A percentile compares a stretch with the other conserved stretches of the same genome.
Conservation (phyloP, 2,113 vertebrate genomes). For the Eupsittula cactorum region DNA sequence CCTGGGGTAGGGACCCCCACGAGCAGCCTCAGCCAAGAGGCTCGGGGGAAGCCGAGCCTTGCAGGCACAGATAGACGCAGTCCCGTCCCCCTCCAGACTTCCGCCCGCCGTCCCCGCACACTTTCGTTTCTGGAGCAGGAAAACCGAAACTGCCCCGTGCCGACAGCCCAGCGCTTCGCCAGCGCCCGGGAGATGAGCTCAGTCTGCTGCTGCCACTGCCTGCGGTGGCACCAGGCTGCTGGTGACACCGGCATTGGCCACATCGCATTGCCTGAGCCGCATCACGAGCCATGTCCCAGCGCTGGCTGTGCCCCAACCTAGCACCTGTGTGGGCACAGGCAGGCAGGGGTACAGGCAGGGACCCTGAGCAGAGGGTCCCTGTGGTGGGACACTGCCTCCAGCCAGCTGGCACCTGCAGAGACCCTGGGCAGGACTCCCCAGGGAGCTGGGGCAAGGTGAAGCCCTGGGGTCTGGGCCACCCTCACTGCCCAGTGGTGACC, state of each 20-base stretch:
- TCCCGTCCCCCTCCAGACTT: too few relatives aligned
- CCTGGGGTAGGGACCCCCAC: rapidly evolving
- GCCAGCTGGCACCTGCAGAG: background rate
- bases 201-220: background rate
- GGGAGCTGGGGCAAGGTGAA: background rate
- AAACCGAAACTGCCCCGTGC: background rate
- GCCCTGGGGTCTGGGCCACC: too few relatives aligned
- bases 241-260: background rate
- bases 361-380: background rate
- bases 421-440: too few relatives aligned
- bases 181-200: background rate
- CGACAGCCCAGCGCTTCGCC: background rate
- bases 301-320: background rate
- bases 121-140: background rate
- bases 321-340: rapidly evolving
- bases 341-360: background rate
- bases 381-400: too few relatives aligned
- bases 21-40: background rate
- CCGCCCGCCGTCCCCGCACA: too few relatives aligned
- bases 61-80: too few relatives aligned
- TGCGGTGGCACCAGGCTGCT: background rate
- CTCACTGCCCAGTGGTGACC: background rate
- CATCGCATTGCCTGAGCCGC: background rate
- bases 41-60: background rate
- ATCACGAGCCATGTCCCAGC: background rate